phyloP scores from a whole-genome alignment of 2,797 vertebrate species.

The Hapalemur alaotrensis region DNA sequence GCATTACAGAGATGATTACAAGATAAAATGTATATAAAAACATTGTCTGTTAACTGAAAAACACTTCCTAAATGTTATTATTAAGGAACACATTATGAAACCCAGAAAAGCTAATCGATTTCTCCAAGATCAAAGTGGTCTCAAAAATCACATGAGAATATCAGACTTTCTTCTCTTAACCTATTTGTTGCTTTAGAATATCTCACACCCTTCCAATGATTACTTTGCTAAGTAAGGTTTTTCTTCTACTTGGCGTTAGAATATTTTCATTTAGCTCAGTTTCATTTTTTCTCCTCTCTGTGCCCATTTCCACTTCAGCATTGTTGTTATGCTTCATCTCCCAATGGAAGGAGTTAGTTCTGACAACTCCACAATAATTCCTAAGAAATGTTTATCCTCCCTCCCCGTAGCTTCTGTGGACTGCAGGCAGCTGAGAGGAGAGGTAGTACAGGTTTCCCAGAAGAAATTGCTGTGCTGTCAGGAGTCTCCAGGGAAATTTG shows the following conservation, averaged over 20 bases:
- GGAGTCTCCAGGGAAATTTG: not conserved
- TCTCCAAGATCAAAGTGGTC: not conserved
- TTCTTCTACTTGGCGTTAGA: not conserved
- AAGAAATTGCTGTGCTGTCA: not conserved
- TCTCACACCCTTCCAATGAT: not conserved
- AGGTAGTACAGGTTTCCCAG: rapidly evolving
- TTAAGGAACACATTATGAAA: not conserved
- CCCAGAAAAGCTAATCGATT: not conserved
- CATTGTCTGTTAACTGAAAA: not conserved
- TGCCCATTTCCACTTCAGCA: not conserved
- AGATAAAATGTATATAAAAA: not conserved
- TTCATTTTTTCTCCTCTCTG: not conserved
- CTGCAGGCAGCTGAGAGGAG: not conserved
- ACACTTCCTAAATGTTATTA: not conserved
- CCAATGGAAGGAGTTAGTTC: not conserved
- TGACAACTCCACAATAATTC: not conserved
- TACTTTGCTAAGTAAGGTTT: not conserved
- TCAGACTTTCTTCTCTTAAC: not conserved
- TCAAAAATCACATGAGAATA: not conserved
- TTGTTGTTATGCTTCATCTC: not conserved
- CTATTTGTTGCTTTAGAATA: rapidly evolving
- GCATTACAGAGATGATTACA: not conserved
- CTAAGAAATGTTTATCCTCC: not conserved
- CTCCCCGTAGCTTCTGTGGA: not conserved
- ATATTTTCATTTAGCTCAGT: not conserved